Evolutionary conservation across 2,888 invertebrate genomes (phyloP).

Genomic region (Apamea sordens): DNA sequence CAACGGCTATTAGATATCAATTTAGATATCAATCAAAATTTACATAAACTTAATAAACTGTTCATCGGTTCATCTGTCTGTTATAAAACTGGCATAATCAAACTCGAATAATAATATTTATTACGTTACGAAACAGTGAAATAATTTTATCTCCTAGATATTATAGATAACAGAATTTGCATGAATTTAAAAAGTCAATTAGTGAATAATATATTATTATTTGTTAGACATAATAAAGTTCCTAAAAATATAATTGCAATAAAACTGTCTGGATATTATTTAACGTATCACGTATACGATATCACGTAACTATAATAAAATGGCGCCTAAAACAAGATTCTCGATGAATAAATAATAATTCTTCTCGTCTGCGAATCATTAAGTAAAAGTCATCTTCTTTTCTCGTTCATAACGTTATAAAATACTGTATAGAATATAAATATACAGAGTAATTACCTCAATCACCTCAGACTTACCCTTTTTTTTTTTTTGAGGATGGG

Average conservation of each 20-base stretch:
- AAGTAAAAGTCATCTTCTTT: neutral
- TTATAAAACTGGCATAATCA: conserved; percentile 37
- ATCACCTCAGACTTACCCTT: no score
- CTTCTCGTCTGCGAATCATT: neutral
- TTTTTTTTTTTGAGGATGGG: no score
- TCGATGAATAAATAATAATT: neutral
- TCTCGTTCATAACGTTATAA: neutral
- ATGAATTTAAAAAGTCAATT: conserved; percentile 54
- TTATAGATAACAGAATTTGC: conserved; percentile 53
- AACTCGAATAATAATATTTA: conserved; percentile 46
- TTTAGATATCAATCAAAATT: conserved; percentile 48
- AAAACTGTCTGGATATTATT: conserved; percentile 30
- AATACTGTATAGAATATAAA: neutral
- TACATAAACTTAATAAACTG: conserved; percentile 56
- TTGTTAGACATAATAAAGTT: conserved; percentile 34
- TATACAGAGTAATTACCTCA: no score
- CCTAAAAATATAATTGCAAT: conserved; percentile 23
- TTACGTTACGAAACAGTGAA: conserved; percentile 44
- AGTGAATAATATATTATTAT: conserved; percentile 53
- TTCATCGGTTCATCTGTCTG: conserved; percentile 33
- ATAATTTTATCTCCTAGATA: conserved; percentile 31
- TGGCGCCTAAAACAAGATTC: conserved; percentile 16
- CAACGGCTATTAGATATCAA: conserved; percentile 50
- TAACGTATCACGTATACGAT: no score
- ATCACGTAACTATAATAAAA: neutral